phyloP scores from a whole-genome alignment of 2,888 invertebrate species.

The Polydesmus complanatus region DNA sequence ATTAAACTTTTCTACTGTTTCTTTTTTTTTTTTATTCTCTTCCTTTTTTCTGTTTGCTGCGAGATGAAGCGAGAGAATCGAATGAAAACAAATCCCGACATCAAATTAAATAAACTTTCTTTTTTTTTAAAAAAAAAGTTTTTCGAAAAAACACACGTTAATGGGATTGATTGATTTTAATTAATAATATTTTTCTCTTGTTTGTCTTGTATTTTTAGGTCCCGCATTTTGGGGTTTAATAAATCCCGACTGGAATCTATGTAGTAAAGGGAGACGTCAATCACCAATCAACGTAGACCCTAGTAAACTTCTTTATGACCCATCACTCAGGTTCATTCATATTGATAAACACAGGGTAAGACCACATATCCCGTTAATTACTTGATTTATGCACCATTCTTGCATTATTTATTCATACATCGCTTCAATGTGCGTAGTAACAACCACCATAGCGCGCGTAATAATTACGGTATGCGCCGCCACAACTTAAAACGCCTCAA shows the following conservation, averaged over 20 bases:
- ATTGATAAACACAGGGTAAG: conserved; percentile 16
- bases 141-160: not conserved
- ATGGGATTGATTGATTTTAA: not conserved
- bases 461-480: not conserved
- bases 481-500: not conserved
- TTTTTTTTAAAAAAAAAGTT: not conserved
- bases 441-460: too few species aligned
- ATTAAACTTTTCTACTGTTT: too few species aligned
- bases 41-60: not conserved
- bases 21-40: too few species aligned
- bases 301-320: conserved; percentile 14
- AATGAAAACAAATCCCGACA: not conserved
- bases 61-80: not conserved
- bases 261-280: conserved; percentile 13
- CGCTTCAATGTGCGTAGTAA: not conserved
- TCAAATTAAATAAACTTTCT: not conserved
- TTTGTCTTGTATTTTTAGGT: conserved; percentile 2
- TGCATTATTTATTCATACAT: not conserved
- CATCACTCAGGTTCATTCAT: conserved; percentile 14
- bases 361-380: too few species aligned
- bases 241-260: conserved; percentile 15
- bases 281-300: conserved; percentile 16
- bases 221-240: conserved; percentile 16
- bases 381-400: not conserved
- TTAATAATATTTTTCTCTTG: not conserved